These are phyloP conservation scores for Trachelus tabidus DNA, from an alignment of 2,888 invertebrate genomes.

Conservation along the genomic window DNA sequence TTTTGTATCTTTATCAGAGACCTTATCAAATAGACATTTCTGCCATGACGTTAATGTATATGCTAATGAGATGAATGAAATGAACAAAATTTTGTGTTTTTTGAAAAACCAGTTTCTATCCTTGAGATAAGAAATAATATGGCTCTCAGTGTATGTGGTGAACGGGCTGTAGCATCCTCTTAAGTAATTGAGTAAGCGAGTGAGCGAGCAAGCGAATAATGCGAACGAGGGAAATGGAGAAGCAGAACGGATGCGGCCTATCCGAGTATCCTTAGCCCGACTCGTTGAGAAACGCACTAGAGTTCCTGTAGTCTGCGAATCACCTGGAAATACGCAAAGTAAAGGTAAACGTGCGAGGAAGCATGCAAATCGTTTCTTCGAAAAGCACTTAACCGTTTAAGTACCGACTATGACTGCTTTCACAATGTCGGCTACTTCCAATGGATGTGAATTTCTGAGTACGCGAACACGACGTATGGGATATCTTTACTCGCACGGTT, in stretches of 20 bases:
- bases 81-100: too few relatives aligned
- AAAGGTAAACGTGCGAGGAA: neutral
- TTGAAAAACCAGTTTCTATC: too few relatives aligned
- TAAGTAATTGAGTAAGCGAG: neutral
- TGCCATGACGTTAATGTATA: too few relatives aligned
- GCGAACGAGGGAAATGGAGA: neutral
- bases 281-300: too few relatives aligned
- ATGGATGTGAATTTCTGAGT: neutral
- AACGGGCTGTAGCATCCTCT: neutral
- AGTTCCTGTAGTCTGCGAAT: too few relatives aligned
- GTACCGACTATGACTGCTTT: neutral
- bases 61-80: too few relatives aligned
- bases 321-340: too few relatives aligned
- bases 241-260: neutral
- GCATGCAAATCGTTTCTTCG: constrained; percentile 7
- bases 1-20: too few relatives aligned
- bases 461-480: neutral
- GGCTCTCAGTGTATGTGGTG: neutral
- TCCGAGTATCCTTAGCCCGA: too few relatives aligned
- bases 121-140: too few relatives aligned
- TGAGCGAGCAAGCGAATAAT: neutral
- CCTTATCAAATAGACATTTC: too few relatives aligned
- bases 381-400: neutral
- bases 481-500: too few relatives aligned
- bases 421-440: neutral